Conservation (phyloP, 2,888 invertebrate species). For the Eupsilia transversa region DNA sequence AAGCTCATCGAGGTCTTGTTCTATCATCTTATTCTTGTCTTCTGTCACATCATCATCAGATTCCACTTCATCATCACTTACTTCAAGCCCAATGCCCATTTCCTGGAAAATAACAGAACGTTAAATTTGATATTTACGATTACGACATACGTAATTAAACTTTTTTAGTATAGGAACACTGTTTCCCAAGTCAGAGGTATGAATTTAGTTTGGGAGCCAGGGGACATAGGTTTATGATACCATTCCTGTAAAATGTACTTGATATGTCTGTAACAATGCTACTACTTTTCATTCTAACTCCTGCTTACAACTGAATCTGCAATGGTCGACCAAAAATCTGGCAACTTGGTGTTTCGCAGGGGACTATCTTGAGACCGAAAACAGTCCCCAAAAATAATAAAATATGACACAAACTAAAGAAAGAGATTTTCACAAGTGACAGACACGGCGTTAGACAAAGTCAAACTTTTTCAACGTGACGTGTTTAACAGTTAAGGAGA, state of each 20-base stretch:
- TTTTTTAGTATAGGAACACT: neutral
- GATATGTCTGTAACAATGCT: neutral
- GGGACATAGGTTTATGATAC: neutral
- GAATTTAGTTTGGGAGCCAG: neutral
- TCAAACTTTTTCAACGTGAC: no score
- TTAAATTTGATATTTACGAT: neutral
- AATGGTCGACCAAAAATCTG: neutral
- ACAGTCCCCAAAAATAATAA: neutral
- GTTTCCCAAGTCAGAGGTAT: neutral
- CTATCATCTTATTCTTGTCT: conserved; percentile 79
- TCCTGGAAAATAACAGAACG: conserved; percentile 73
- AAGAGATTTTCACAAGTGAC: no score
- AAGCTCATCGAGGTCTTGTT: conserved; percentile 83
- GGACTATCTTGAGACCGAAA: neutral
- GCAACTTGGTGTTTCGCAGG: neutral
- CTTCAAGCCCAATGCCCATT: conserved; percentile 84
- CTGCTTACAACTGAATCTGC: neutral
- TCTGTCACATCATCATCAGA: conserved; percentile 76
- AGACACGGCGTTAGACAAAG: no score
- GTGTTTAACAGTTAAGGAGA: neutral
- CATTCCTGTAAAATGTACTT: neutral
- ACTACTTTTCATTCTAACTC: neutral
- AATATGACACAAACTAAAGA: neutral
- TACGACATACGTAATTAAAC: neutral
- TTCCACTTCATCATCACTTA: conserved; percentile 81